Percentiles rank a stretch among this genome's conserved stretches.
These are phyloP conservation scores for Temnothorax nylanderi DNA, from an alignment of 1,140 invertebrate genomes.

Conservation along the genomic window DNA sequence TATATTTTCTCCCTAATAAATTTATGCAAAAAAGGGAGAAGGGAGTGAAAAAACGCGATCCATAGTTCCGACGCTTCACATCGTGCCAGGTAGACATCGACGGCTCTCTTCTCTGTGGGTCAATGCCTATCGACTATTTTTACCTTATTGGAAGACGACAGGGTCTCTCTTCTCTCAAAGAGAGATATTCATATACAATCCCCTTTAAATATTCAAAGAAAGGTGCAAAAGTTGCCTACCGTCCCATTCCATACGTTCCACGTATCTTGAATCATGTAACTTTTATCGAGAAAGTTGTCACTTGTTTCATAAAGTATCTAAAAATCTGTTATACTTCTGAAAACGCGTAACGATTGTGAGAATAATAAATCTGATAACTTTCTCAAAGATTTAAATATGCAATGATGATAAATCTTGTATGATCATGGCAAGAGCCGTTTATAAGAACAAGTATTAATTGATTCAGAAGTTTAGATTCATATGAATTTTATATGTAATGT, in stretches of 20 bases:
- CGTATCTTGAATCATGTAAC: neutral
- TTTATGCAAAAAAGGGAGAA: neutral
- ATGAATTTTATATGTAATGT: neutral
- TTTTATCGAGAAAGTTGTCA: neutral
- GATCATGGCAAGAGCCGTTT: neutral
- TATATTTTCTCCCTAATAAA: neutral
- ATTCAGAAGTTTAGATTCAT: no score
- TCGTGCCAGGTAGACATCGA: constrained; percentile 22
- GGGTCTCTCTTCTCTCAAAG: constrained; percentile 18
- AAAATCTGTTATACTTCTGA: neutral
- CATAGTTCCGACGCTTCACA: constrained; percentile 9
- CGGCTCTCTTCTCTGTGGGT: constrained; percentile 36
- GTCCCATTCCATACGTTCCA: neutral
- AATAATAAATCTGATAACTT: neutral
- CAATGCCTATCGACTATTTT: constrained; percentile 57
- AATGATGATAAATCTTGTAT: neutral
- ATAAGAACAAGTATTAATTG: no score
- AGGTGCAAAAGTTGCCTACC: neutral
- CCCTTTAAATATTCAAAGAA: constrained; percentile 27
- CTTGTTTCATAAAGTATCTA: neutral
- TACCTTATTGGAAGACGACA: constrained; percentile 33
- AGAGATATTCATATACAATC: neutral
- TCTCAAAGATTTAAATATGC: neutral
- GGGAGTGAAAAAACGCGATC: neutral
- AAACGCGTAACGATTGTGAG: neutral